Conservation (phyloP, 2,113 vertebrate species). For the Ptilonorhynchus violaceus region DNA sequence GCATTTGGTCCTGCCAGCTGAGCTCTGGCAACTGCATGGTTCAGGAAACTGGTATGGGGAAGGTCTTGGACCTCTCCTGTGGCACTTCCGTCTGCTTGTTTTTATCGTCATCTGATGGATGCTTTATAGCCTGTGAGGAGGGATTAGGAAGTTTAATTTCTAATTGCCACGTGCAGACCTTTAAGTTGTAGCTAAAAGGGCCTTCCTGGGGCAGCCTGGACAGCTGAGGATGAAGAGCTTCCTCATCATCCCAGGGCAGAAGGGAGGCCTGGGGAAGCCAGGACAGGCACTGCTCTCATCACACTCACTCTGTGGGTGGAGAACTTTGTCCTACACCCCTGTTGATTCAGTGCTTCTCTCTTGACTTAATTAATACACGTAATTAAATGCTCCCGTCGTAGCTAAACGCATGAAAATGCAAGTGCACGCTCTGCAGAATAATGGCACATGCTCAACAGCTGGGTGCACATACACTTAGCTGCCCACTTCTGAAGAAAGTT, state of each 20-base stretch:
- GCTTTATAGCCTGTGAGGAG: not conserved
- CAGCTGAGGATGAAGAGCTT: not conserved
- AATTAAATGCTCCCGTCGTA: not conserved
- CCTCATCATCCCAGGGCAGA: not conserved
- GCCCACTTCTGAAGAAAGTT: not conserved
- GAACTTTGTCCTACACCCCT: not conserved
- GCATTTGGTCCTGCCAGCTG: not conserved
- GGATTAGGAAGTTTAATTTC: not conserved
- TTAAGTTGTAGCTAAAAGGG: not conserved
- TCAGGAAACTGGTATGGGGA: not conserved
- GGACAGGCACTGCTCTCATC: not conserved
- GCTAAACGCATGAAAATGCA: not conserved
- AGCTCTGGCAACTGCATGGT: not conserved
- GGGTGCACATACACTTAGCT: not conserved
- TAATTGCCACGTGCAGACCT: not conserved
- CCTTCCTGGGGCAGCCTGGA: not conserved
- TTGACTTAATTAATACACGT: not conserved
- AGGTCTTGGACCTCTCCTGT: not conserved
- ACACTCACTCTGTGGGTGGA: not conserved
- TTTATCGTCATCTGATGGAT: not conserved
- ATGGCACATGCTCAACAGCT: not conserved
- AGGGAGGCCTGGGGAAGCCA: not conserved
- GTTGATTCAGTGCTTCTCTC: not conserved
- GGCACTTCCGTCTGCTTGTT: fast-evolving
- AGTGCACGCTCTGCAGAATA: not conserved